phyloP scores from a whole-genome alignment of 2,797 vertebrate species.

The Manis crassicaudata region DNA sequence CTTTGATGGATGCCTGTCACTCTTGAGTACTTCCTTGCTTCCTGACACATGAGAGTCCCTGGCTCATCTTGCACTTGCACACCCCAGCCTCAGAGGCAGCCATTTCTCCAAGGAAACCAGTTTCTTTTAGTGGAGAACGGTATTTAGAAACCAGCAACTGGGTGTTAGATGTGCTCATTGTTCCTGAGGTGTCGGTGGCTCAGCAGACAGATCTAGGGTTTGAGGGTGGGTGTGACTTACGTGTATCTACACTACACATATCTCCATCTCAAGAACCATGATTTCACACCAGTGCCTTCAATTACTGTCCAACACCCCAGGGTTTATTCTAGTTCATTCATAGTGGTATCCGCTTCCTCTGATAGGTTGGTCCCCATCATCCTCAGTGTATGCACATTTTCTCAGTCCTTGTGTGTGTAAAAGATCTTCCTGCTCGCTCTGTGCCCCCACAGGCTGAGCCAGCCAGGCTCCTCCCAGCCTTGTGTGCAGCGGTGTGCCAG shows the following conservation, averaged over 20 bases:
- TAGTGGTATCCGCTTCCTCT: no score
- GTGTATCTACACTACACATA: rapidly evolving
- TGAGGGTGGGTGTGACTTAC: rapidly evolving
- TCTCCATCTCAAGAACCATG: background rate
- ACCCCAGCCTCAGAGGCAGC: background rate
- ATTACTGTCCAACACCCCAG: background rate
- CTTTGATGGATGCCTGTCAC: rapidly evolving
- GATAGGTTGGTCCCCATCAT: no score
- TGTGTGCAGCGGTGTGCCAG: background rate
- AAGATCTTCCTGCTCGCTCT: rapidly evolving
- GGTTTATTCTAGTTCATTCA: no score
- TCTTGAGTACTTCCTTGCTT: background rate
- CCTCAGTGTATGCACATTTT: background rate
- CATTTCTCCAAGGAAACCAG: background rate
- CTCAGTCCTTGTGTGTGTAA: no score
- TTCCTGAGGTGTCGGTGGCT: background rate
- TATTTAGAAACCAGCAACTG: background rate
- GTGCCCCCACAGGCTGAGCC: background rate
- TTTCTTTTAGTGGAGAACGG: background rate
- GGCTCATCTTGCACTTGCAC: background rate
- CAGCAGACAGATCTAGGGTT: background rate
- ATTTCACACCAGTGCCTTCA: background rate
- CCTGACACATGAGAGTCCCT: background rate
- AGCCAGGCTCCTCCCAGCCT: background rate
- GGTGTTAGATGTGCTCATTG: background rate